Evolutionary conservation across 1,140 invertebrate genomes (phyloP).

Genomic region (Bombus confusus): DNA sequence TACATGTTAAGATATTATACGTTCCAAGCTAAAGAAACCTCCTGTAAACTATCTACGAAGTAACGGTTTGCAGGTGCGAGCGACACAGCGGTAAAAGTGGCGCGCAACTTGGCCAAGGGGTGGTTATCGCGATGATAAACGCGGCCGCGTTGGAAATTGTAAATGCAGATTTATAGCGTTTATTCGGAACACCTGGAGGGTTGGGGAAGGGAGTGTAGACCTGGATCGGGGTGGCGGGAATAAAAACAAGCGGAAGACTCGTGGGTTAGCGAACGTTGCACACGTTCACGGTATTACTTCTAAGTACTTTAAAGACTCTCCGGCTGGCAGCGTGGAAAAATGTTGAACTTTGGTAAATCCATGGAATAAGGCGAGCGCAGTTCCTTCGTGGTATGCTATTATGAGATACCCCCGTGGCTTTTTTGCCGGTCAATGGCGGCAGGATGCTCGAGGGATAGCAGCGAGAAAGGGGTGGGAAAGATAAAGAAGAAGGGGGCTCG

Average conservation of each 20-base stretch:
- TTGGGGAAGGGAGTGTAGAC: neutral
- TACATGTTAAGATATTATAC: neutral
- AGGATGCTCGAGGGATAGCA: neutral
- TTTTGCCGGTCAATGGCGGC: slow-evolving; percentile 59
- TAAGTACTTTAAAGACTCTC: slow-evolving; percentile 44
- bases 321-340: slow-evolving; percentile 16
- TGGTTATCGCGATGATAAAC: slow-evolving; percentile 21
- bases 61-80: neutral
- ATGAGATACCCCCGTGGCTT: slow-evolving; percentile 54
- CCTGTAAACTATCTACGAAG: neutral
- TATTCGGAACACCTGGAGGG: slow-evolving; percentile 30
- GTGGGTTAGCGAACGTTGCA: neutral
- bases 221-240: too few species aligned
- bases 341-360: slow-evolving; percentile 54
- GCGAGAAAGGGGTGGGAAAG: neutral
- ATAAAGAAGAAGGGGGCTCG: slow-evolving; percentile 15
- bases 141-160: slow-evolving; percentile 19
- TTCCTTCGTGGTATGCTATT: slow-evolving; percentile 45
- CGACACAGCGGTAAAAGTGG: neutral
- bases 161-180: slow-evolving; percentile 43
- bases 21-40: neutral
- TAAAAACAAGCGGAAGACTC: slow-evolving; percentile 6
- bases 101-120: neutral
- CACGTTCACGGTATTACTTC: slow-evolving; percentile 36
- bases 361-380: slow-evolving; percentile 47